Evolutionary conservation across 2,888 invertebrate genomes (phyloP).

Genomic region (Pammene aurita): DNA sequence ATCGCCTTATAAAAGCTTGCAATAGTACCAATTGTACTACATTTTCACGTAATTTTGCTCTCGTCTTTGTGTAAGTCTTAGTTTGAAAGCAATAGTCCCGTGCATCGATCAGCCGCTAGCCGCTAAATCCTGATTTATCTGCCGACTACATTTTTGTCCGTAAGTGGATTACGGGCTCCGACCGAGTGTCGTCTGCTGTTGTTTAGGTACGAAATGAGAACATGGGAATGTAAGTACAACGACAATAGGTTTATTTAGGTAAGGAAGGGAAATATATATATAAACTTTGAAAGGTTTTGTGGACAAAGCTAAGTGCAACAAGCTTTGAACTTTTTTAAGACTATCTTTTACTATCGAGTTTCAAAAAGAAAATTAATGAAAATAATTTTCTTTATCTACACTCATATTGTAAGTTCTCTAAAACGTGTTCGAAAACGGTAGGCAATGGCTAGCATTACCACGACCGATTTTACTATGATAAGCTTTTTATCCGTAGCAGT

Average conservation of each 20-base stretch:
- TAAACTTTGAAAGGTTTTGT: neutral
- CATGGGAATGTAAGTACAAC: neutral
- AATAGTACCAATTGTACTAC: too few species aligned
- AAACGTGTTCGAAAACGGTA: too few species aligned
- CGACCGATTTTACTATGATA: too few species aligned
- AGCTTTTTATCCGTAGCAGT: too few species aligned
- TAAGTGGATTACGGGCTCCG: constrained; percentile 37
- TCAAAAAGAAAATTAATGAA: too few species aligned
- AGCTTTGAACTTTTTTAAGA: too few species aligned
- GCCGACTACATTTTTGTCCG: constrained; percentile 33
- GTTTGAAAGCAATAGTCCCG: constrained; percentile 12
- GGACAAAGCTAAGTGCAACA: too few species aligned
- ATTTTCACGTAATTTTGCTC: neutral
- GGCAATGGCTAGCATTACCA: too few species aligned
- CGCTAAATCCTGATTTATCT: constrained; percentile 37
- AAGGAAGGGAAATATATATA: neutral
- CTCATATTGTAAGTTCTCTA: too few species aligned
- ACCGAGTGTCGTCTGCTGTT: constrained; percentile 19
- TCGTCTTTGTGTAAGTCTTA: neutral
- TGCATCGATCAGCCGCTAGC: constrained; percentile 16
- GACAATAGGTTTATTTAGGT: neutral
- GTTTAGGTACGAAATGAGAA: constrained; percentile 11
- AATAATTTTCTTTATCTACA: too few species aligned
- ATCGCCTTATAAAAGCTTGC: too few species aligned
- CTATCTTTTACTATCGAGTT: too few species aligned